phyloP scores from a whole-genome alignment of 1,140 invertebrate genomes.

The Sinonovacula constricta region DNA sequence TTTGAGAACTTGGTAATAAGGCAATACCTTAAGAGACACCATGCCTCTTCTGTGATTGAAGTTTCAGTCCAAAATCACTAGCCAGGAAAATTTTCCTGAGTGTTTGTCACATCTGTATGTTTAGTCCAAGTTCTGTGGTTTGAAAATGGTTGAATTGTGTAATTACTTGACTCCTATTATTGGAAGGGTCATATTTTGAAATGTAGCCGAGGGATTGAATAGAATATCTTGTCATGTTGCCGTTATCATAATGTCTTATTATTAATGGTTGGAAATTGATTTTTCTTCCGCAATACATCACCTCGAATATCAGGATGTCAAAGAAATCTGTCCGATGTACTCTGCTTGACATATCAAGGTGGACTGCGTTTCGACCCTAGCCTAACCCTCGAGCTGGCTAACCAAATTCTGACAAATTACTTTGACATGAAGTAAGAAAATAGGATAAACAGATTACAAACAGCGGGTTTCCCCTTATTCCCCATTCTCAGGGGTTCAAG shows the following conservation, averaged over 20 bases:
- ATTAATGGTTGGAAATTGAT: conserved; percentile 51
- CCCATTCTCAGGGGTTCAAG: too few species aligned
- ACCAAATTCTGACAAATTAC: conserved; percentile 54
- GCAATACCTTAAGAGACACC: conserved; percentile 36
- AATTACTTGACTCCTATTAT: conserved; percentile 52
- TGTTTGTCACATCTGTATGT: conserved; percentile 37
- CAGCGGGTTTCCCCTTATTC: conserved; percentile 31
- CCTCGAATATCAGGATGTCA: conserved; percentile 52
- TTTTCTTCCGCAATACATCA: conserved; percentile 53
- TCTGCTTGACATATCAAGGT: conserved; percentile 43
- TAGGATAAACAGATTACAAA: conserved; percentile 25
- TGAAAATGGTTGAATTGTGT: conserved; percentile 47
- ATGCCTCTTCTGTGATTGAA: conserved; percentile 33
- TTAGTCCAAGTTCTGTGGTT: conserved; percentile 15
- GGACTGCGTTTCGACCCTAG: conserved; percentile 17
- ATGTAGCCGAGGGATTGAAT: conserved; percentile 13
- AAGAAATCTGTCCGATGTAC: conserved; percentile 49
- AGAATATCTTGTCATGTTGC: conserved; percentile 43
- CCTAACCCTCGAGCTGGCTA: conserved; percentile 37
- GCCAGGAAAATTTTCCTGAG: conserved; percentile 25
- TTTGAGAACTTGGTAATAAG: too few species aligned
- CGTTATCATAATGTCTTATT: conserved; percentile 45
- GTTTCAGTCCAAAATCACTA: conserved; percentile 8
- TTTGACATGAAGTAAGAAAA: conserved; percentile 46
- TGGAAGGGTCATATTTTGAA: conserved; percentile 40